These are phyloP conservation scores for Xiphophorus hellerii DNA, from an alignment of 2,113 vertebrate genomes.

Conservation along the genomic window DNA sequence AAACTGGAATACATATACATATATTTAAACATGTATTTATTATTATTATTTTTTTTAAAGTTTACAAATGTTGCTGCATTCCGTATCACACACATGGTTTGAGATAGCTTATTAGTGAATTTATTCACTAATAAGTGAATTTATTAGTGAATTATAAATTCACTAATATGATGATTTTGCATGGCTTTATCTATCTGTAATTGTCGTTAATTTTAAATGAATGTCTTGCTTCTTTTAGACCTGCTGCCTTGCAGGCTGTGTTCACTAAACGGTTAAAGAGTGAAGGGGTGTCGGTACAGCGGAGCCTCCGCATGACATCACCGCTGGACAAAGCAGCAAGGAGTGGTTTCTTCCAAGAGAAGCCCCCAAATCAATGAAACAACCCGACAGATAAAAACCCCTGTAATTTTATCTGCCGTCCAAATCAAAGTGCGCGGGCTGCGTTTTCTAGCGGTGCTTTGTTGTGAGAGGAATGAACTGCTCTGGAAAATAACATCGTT, in stretches of 20 bases:
- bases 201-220: too few species aligned
- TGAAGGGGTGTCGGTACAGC: constrained; percentile 25
- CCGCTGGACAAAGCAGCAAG: constrained; percentile 74
- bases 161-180: too few species aligned
- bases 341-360: constrained; percentile 70
- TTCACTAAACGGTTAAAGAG: constrained; percentile 60
- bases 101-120: too few species aligned
- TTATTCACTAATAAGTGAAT: too few species aligned
- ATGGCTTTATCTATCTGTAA: too few species aligned
- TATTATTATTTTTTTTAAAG: too few species aligned
- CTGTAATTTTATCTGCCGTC: background rate
- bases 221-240: too few species aligned
- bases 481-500: constrained; percentile 27
- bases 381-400: constrained; percentile 9
- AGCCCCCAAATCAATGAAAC: constrained; percentile 61
- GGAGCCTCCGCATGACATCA: constrained; percentile 66
- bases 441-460: background rate
- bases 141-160: too few species aligned
- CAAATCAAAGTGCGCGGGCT: background rate
- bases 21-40: too few species aligned
- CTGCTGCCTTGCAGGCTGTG: background rate
- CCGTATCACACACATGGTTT: too few species aligned
- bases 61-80: too few species aligned
- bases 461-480: constrained; percentile 36
- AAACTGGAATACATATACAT: background rate